A percentile compares a stretch with the other conserved stretches of the same genome.
phyloP scores from a whole-genome alignment of 2,113 vertebrate genomes.

The Ceratotherium simum region DNA sequence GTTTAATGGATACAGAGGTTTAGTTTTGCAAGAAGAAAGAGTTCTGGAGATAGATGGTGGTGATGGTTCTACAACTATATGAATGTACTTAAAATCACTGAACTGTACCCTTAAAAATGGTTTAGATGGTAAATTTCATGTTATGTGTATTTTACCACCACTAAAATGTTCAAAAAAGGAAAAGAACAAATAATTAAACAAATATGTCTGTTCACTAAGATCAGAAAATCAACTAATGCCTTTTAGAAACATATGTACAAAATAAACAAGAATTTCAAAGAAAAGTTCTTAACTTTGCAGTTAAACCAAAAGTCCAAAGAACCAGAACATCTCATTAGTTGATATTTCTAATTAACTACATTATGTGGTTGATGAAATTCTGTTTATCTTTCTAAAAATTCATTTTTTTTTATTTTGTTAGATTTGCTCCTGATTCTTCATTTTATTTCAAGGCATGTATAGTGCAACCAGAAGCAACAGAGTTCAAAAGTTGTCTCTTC shows the following conservation, averaged over 20 bases:
- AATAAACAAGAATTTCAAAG: background rate
- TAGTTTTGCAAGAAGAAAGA: background rate
- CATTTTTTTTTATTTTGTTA: background rate
- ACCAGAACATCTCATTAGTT: background rate
- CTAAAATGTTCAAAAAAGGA: background rate
- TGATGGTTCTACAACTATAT: too few relatives aligned
- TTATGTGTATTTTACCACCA: background rate
- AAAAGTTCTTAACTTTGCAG: background rate
- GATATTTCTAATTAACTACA: background rate
- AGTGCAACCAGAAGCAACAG: background rate
- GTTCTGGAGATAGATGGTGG: background rate
- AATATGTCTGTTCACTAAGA: background rate
- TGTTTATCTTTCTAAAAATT: background rate
- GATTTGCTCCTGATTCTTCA: background rate
- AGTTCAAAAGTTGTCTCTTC: background rate
- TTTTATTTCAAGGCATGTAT: background rate
- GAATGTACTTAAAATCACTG: background rate
- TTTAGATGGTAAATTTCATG: background rate
- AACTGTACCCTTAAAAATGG: background rate
- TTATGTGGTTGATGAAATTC: background rate
- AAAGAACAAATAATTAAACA: background rate
- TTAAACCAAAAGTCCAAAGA: conserved; percentile 2
- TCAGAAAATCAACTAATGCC: background rate
- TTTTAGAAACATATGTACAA: background rate
- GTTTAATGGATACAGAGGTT: background rate